Evolutionary conservation across 2,888 invertebrate species (phyloP).

Genomic region (Terebella lapidaria): DNA sequence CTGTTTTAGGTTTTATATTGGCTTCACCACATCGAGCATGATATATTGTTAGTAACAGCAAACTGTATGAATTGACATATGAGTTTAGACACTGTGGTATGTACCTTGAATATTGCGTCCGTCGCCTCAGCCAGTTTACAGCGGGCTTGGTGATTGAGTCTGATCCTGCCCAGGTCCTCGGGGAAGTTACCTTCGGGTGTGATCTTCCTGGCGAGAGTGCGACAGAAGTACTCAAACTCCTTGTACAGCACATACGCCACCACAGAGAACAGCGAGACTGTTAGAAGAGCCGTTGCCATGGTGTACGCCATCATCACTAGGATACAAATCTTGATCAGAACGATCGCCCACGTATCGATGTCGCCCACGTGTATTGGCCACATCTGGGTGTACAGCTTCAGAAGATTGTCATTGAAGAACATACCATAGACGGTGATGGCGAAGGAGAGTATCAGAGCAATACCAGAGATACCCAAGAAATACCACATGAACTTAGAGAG

Average conservation of each 20-base stretch:
- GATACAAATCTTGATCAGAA: slow-evolving; percentile 11
- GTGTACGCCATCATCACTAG: slow-evolving; percentile 8
- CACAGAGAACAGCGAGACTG: not conserved
- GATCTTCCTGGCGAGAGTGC: slow-evolving; percentile 21
- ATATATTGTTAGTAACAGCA: too few relatives aligned
- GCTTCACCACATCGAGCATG: too few relatives aligned
- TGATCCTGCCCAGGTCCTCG: slow-evolving; percentile 28
- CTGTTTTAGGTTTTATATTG: too few relatives aligned
- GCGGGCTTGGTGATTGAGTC: slow-evolving; percentile 30
- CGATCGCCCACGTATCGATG: slow-evolving; percentile 1
- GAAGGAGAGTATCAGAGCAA: slow-evolving; percentile 9
- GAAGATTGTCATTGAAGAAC: not conserved
- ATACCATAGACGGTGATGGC: slow-evolving; percentile 14
- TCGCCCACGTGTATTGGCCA: slow-evolving; percentile 8
- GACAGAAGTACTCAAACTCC: slow-evolving; percentile 22
- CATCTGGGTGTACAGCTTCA: slow-evolving; percentile 3
- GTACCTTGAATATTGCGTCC: slow-evolving; percentile 11
- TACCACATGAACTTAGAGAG: slow-evolving; percentile 9
- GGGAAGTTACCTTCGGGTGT: slow-evolving; percentile 13
- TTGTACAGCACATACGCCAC: slow-evolving; percentile 22
- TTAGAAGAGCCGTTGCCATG: not conserved
- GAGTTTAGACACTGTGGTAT: too few relatives aligned
- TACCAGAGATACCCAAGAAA: slow-evolving; percentile 12
- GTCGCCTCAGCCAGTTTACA: slow-evolving; percentile 21
- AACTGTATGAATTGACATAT: too few relatives aligned